Base-by-base conservation (phyloP, 2,113 vertebrate species). In the Phaethornis superciliosus region DNA sequence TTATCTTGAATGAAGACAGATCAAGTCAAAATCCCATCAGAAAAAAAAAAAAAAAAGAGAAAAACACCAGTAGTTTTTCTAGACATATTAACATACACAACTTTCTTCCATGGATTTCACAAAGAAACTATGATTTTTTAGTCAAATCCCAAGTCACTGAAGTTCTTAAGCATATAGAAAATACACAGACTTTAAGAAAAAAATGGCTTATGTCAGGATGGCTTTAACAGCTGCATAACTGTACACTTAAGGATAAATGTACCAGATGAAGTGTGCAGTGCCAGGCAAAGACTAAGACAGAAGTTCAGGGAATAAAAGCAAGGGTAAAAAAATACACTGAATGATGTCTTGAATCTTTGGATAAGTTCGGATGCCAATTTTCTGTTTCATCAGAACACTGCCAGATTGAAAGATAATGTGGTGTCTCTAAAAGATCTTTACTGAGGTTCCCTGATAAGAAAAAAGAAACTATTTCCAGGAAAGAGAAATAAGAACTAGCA, bases 401-500 rank as follows among this genome's bases (percentile, higher is more conserved):
- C 62, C 5, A 6, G 71, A 84, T 15, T 67, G 67, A n/a, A 82
- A 87, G 79, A 55, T 54, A 87, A 87, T 2, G 11, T 9, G 81
- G 18, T 67, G 84, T 85, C 80, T 86, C 78, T 30, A 63, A 27
- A 21, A 85, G 72, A 95, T 81, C 69, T 70, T 65, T 72, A 58
- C 64, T 37, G 49, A 79, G 13, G 33, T 62, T 91, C 55, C 58
- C 54, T n/a, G 74, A 86, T 75, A 71, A 85, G 68, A 88, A 62
- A 15, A 71, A 65, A 12, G 1, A 49, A 42, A 58, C 54, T 82
- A 74, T 69, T 91, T 88, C 84, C 33, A 72, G 70, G 35, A 89
- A 81, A 65, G 28, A 89, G 58, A 92, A 89, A 82, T 7, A 9
- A 93, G 63, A 91, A 77, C 42, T 32, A 87, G 28, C 37, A 80